A percentile compares a stretch with the other conserved stretches of the same genome.
Evolutionary conservation across 1,140 invertebrate species (phyloP).

Genomic region (Nasonia giraulti): DNA sequence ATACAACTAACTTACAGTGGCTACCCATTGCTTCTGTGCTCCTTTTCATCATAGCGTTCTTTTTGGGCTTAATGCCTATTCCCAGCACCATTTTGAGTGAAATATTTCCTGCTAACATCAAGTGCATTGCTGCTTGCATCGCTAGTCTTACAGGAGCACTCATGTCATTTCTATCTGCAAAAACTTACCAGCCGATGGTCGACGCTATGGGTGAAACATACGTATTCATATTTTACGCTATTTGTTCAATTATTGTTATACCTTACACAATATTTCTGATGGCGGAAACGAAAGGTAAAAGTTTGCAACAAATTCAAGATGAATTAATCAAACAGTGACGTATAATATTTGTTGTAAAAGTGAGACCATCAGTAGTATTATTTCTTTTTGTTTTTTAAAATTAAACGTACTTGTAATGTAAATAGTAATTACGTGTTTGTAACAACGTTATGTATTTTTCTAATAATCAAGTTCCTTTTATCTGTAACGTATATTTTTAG

Average conservation of each 20-base stretch:
- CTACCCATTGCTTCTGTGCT: constrained; percentile 50
- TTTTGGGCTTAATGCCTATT: constrained; percentile 80
- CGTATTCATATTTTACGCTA: constrained; percentile 50
- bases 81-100: constrained; percentile 83
- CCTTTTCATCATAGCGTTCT: constrained; percentile 40
- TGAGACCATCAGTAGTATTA: not conserved
- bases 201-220: constrained; percentile 72
- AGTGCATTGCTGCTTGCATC: constrained; percentile 80
- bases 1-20: constrained; percentile 63
- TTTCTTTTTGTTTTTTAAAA: too few species aligned
- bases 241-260: constrained; percentile 72
- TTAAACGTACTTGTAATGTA: too few species aligned
- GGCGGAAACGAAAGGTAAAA: constrained; percentile 88
- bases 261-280: constrained; percentile 79
- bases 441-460: too few species aligned
- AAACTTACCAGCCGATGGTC: constrained; percentile 80
- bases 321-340: not conserved
- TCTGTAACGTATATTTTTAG: too few species aligned
- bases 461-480: too few species aligned
- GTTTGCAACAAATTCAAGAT: constrained; percentile 72
- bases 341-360: not conserved
- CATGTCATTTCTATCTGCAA: constrained; percentile 82
- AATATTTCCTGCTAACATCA: constrained; percentile 81
- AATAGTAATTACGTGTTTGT: too few species aligned
- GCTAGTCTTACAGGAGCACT: constrained; percentile 82